Percentiles rank a stretch among this genome's conserved stretches.
These are phyloP conservation scores for Colistium nudipinnis DNA, from an alignment of 2,113 vertebrate genomes.

Conservation along the genomic window DNA sequence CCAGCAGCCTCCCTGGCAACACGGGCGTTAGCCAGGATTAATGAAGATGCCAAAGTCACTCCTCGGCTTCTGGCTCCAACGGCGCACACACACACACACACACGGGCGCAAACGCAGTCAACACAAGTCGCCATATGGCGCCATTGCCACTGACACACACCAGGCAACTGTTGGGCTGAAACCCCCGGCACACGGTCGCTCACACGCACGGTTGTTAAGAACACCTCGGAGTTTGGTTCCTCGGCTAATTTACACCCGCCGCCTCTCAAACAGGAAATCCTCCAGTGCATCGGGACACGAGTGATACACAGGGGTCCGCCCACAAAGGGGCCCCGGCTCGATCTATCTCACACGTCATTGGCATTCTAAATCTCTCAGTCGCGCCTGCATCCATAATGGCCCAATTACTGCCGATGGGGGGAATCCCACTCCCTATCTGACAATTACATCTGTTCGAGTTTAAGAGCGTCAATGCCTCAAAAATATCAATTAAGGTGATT, in stretches of 20 bases:
- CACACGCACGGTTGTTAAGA: conserved; percentile 55
- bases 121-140: conserved; percentile 71
- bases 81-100: conserved; percentile 43
- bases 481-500: conserved; percentile 87
- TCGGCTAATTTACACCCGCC: conserved; percentile 43
- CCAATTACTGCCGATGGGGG: conserved; percentile 83
- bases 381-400: conserved; percentile 83
- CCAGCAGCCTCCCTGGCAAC: conserved; percentile 70
- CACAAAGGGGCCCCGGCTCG: conserved; percentile 60
- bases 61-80: conserved; percentile 68
- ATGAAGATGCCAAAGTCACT: conserved; percentile 75
- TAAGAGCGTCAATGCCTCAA: conserved; percentile 83
- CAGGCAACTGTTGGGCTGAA: conserved; percentile 48
- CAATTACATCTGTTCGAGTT: conserved; percentile 84
- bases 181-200: conserved; percentile 36
- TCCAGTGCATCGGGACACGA: conserved; percentile 64
- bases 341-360: conserved; percentile 76
- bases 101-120: conserved; percentile 45
- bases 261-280: conserved; percentile 59
- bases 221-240: conserved; percentile 49
- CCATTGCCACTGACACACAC: conserved; percentile 59
- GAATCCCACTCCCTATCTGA: conserved; percentile 80
- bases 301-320: conserved; percentile 71
- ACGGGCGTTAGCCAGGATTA: conserved; percentile 74
- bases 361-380: conserved; percentile 75